Base-by-base conservation (phyloP, 2,888 invertebrate genomes). In the Apoderus coryli region DNA sequence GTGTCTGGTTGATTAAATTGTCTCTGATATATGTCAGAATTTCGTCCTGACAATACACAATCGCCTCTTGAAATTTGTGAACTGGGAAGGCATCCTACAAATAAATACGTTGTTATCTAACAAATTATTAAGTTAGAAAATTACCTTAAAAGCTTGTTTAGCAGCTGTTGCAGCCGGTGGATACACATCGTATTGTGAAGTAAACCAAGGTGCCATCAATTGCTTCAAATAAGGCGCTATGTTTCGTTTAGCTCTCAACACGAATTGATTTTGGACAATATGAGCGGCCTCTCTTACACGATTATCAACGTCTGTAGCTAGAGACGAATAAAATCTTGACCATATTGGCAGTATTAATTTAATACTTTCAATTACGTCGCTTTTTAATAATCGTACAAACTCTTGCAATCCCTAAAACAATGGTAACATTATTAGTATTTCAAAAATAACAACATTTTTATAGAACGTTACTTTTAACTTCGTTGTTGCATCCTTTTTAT, bases 401-500 rank as follows among this genome's bases (percentile, higher is more conserved):
- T 92, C 90, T 59, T 80, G 77, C 10, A 86, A 54, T 2, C 82
- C 85, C 82, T 85, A 49, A 1, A 45, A 44, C 3, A 14, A 9
- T n/a, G 9, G 4, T 4, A 23, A 29, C 3, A 29, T 3, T 4
- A 4, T 11, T 28, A 19, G n/a, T 7, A 7, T 24, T 10, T 24
- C 6, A 24, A 24, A 6, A 19, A n/a, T 6, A 19, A 7, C 19
- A 19, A 19, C 19, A 19, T 19, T 19, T 19, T 19, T 19, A 14
- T 24, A 4, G 9, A n/a, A n/a, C n/a, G n/a, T 24, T 40, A 84
- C 89, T 67, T 90, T 93, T 19, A 77, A 67, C 58, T 85, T 89
- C 3, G 93, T 93, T 3, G 79, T 76, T 1, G 79, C 70, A 63
- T 92, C 90, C 52, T 86, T 89, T 53, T 93, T 93, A 31, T 72